A percentile compares a stretch with the other conserved stretches of the same genome.
Evolutionary conservation across 2,797 vertebrate species (phyloP).

Genomic region (Rhinogobio ventralis): DNA sequence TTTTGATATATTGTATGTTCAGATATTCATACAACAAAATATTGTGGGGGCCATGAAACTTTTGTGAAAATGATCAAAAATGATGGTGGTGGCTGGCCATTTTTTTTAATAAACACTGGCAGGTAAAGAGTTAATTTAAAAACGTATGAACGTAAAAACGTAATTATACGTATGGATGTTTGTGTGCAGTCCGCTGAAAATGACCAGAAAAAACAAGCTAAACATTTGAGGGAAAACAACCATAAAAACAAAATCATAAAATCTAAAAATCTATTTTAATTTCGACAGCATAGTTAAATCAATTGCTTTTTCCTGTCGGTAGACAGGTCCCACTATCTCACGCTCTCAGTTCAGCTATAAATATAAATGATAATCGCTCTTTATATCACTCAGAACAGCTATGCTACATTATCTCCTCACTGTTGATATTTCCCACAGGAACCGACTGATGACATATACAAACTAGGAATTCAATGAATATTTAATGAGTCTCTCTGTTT

Average conservation of each 20-base stretch:
- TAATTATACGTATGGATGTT: background rate
- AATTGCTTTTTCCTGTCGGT: background rate
- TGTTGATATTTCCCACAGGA: constrained; percentile 37
- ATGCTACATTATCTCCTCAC: constrained; percentile 22
- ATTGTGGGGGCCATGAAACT: too few species aligned
- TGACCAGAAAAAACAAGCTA: too few species aligned
- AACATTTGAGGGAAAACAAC: background rate
- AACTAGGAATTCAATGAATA: constrained; percentile 17
- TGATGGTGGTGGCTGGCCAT: too few species aligned
- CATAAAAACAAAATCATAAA: background rate
- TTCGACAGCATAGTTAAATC: background rate
- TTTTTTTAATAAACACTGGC: too few species aligned
- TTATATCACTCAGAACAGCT: constrained; percentile 7
- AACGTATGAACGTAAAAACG: too few species aligned
- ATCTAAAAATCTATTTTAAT: constrained; percentile 24
- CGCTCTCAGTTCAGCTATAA: background rate
- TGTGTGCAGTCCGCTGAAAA: background rate
- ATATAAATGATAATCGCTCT: background rate
- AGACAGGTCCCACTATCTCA: background rate
- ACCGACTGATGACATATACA: constrained; percentile 19
- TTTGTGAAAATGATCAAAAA: too few species aligned
- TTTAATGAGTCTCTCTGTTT: constrained; percentile 30
- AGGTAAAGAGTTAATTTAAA: background rate
- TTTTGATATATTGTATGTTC: too few species aligned
- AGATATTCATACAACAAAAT: too few species aligned